Percentiles rank a stretch among this genome's conserved stretches.
Evolutionary conservation across 2,113 vertebrate genomes (phyloP).

Genomic region (Ellobius talpinus): DNA sequence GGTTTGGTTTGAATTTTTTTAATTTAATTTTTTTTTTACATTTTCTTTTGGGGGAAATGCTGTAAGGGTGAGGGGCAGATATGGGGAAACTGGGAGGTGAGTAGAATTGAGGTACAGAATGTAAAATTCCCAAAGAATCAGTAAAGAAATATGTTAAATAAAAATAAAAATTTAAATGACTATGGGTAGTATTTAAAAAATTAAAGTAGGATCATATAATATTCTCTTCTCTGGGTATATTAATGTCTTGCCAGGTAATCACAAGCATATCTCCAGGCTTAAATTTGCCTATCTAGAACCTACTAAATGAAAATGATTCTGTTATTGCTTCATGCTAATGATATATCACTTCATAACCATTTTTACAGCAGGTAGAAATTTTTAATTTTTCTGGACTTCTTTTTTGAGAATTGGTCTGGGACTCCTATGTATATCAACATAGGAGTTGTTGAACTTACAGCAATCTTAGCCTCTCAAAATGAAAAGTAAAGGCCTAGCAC

Average conservation of each 20-base stretch:
- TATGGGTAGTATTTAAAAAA: neutral
- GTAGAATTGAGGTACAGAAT: neutral
- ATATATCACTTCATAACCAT: constrained; percentile 37
- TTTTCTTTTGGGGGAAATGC: neutral
- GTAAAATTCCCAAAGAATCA: neutral
- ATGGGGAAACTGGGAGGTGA: neutral
- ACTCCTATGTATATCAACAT: neutral
- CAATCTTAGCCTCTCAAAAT: neutral
- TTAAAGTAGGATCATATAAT: neutral
- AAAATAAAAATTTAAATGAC: neutral
- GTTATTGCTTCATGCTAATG: constrained; percentile 24
- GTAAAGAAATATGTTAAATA: neutral
- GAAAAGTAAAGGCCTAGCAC: neutral
- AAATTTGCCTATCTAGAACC: constrained; percentile 39
- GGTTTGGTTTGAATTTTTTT: neutral
- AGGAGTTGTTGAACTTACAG: neutral
- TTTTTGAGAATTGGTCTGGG: neutral
- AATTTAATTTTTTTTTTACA: neutral
- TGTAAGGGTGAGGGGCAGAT: neutral
- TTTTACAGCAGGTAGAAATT: constrained; percentile 46
- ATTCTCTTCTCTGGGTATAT: constrained; percentile 7
- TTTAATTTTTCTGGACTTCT: constrained; percentile 19
- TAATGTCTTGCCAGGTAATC: neutral
- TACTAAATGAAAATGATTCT: constrained; percentile 32
- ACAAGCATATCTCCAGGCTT: constrained; percentile 12